Conservation (phyloP, 2,888 invertebrate genomes). For the Lasioglossum oenotherae region DNA sequence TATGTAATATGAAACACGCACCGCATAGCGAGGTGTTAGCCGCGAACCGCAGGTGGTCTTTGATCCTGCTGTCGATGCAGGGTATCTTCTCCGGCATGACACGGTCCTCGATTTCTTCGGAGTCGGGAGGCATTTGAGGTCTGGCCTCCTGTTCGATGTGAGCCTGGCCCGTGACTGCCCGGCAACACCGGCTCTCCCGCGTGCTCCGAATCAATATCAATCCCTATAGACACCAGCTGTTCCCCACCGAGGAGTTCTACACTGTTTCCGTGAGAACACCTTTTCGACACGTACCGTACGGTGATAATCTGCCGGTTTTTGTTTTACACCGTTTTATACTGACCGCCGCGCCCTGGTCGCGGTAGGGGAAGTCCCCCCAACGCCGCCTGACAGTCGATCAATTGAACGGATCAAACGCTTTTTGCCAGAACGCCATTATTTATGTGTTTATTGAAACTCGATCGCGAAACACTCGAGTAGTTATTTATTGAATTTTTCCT, state of each 20-base stretch:
- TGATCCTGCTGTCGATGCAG: constrained; percentile 59
- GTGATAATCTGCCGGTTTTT: constrained; percentile 29
- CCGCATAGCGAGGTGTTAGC: constrained; percentile 56
- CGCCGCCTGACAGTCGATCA: neutral
- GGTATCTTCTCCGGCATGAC: constrained; percentile 58
- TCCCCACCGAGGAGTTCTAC: constrained; percentile 44
- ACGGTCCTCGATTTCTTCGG: constrained; percentile 55
- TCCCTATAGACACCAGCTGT: constrained; percentile 70
- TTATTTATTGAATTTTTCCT: neutral
- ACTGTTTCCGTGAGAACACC: constrained; percentile 34
- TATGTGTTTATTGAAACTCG: neutral
- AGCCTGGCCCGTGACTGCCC: constrained; percentile 65
- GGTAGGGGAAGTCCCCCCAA: neutral
- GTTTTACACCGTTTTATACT: neutral
- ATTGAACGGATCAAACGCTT: neutral
- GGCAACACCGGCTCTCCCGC: constrained; percentile 58
- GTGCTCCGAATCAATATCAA: constrained; percentile 78
- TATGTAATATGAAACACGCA: constrained; percentile 51
- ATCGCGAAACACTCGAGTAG: too few relatives aligned
- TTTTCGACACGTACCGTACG: constrained; percentile 49
- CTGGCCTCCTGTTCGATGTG: constrained; percentile 51
- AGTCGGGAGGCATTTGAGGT: constrained; percentile 62
- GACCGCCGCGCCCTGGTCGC: neutral
- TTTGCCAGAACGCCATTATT: neutral
- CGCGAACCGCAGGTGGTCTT: constrained; percentile 55